These are phyloP conservation scores for Myiozetetes cayanensis DNA, from an alignment of 2,113 vertebrate genomes.

Conservation along the genomic window DNA sequence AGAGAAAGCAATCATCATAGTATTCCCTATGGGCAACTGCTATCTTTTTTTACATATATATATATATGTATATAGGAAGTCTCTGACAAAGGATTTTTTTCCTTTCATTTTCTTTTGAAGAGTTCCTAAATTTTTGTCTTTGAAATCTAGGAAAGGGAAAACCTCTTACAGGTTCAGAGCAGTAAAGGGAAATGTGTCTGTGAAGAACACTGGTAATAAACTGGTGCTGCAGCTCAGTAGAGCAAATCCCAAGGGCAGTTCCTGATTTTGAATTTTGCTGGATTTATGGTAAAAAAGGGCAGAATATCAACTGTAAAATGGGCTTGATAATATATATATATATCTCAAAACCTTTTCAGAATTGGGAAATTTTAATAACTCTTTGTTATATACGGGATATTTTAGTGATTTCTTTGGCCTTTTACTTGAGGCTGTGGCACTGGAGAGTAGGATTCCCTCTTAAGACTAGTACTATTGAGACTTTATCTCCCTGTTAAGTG, in stretches of 20 bases:
- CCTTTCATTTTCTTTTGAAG: neutral
- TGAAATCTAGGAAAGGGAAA: neutral
- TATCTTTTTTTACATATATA: neutral
- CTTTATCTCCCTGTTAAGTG: neutral
- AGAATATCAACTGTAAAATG: neutral
- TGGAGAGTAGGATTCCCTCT: neutral
- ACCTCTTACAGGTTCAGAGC: neutral
- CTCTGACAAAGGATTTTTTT: neutral
- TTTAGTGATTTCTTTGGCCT: neutral
- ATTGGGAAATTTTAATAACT: neutral
- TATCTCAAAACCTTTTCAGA: neutral
- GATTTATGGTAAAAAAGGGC: neutral
- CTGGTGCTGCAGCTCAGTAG: neutral
- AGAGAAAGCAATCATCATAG: neutral
- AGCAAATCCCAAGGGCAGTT: neutral
- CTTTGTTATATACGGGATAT: neutral
- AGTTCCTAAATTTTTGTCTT: neutral
- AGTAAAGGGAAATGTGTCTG: neutral
- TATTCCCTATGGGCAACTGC: neutral
- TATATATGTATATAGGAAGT: neutral
- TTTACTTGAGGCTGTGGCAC: neutral
- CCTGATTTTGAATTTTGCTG: neutral
- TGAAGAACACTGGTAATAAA: neutral
- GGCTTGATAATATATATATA: neutral
- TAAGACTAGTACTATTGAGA: neutral